Conservation (phyloP, 2,888 invertebrate genomes). For the Tolmerus cingulatus region DNA sequence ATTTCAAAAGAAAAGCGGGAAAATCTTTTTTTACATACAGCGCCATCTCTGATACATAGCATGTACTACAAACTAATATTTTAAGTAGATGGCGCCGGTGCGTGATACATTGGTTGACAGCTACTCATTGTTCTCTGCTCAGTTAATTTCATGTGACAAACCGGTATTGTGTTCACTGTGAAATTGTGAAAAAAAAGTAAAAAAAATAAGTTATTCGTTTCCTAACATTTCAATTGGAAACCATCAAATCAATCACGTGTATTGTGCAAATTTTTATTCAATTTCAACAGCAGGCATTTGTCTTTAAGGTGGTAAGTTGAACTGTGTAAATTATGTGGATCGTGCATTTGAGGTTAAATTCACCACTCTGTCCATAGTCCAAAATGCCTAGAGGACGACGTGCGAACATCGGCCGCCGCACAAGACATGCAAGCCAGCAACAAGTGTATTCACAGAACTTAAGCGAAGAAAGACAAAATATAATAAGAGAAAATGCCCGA, state of each 20-base stretch:
- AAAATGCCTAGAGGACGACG: constrained; percentile 46
- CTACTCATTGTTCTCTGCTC: background rate
- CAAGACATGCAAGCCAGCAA: constrained; percentile 47
- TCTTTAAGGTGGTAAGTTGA: constrained; percentile 22
- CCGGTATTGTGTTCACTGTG: background rate
- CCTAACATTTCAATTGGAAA: constrained; percentile 29
- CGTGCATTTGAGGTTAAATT: constrained; percentile 46
- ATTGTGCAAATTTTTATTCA: constrained; percentile 45
- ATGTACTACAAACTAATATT: background rate
- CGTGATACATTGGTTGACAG: background rate
- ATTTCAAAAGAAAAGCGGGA: background rate
- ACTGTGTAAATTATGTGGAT: constrained; percentile 43
- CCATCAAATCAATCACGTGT: constrained; percentile 41
- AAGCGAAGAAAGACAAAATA: constrained; percentile 44
- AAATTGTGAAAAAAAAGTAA: background rate
- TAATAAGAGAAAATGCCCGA: constrained; percentile 47
- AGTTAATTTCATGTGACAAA: background rate
- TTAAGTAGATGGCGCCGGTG: background rate
- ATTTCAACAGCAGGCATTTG: constrained; percentile 44
- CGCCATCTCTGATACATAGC: background rate
- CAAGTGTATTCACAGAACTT: constrained; percentile 46
- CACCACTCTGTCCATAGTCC: constrained; percentile 33
- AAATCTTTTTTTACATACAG: background rate
- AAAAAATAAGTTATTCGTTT: background rate
- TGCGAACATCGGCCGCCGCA: constrained; percentile 47